Conservation (phyloP, 2,888 invertebrate species). For the Lasioglossum pauxillum region DNA sequence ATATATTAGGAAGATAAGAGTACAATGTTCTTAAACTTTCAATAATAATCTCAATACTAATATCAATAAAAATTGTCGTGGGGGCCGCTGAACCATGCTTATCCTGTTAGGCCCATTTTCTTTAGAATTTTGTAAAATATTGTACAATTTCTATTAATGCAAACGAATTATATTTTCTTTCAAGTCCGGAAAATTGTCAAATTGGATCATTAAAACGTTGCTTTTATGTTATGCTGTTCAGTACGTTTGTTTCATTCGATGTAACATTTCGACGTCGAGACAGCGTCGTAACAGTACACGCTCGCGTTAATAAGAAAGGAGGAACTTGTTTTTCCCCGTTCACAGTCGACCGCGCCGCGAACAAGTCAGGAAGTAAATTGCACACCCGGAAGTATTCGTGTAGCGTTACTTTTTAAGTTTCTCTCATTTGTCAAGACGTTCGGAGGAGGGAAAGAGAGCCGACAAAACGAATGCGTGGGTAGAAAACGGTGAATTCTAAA, state of each 20-base stretch:
- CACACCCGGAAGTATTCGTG: constrained; percentile 36
- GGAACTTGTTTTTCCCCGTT: constrained; percentile 25
- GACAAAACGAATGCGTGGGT: not conserved
- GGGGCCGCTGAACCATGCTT: too few relatives aligned
- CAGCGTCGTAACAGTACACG: not conserved
- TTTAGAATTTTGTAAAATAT: not conserved
- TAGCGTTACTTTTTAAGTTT: constrained; percentile 42
- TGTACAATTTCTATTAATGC: not conserved
- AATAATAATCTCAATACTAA: too few relatives aligned
- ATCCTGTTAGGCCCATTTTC: too few relatives aligned
- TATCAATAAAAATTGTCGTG: too few relatives aligned
- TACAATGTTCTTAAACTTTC: too few relatives aligned
- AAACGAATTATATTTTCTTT: not conserved
- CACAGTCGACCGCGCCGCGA: constrained; percentile 13
- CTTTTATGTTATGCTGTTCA: not conserved
- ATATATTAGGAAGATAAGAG: too few relatives aligned
- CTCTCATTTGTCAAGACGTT: constrained; percentile 50
- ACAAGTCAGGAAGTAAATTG: constrained; percentile 49
- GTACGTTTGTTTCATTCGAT: not conserved
- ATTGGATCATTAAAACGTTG: not conserved
- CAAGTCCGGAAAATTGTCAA: not conserved
- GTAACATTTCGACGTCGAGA: not conserved
- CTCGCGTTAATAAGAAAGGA: constrained; percentile 43
- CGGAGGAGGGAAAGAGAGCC: constrained; percentile 17
- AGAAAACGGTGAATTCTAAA: not conserved